A percentile compares a stretch with the other conserved stretches of the same genome.
These are phyloP conservation scores for Hippocampus abdominalis DNA, from an alignment of 2,113 vertebrate species.

Conservation along the genomic window DNA sequence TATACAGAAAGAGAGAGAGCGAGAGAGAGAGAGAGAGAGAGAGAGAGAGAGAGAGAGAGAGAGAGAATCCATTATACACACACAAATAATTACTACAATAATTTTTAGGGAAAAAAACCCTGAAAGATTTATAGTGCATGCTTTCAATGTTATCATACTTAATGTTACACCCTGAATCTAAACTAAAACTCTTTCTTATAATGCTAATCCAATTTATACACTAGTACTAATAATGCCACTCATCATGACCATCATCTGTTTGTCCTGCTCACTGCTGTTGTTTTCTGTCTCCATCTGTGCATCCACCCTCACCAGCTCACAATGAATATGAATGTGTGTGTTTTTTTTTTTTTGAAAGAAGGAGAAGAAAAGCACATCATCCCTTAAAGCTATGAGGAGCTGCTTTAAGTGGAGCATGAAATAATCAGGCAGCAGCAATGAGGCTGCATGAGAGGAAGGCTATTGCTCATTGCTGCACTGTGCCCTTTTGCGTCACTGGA, in stretches of 20 bases:
- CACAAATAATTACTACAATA: too few relatives aligned
- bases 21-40: too few relatives aligned
- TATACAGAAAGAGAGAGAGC: too few relatives aligned
- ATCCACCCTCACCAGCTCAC: background rate
- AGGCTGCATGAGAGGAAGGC: conserved; percentile 36
- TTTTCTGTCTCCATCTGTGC: background rate
- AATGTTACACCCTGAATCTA: background rate
- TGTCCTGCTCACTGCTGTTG: background rate
- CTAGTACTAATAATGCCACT: background rate
- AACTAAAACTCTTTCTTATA: background rate
- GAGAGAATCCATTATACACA: too few relatives aligned
- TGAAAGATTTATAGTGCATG: too few relatives aligned
- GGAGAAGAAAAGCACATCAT: background rate
- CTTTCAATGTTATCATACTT: background rate
- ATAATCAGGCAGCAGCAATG: conserved; percentile 32
- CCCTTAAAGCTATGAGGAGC: background rate
- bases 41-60: too few relatives aligned
- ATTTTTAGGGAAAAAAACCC: too few relatives aligned
- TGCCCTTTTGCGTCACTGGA: conserved; percentile 64
- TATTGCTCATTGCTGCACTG: conserved; percentile 54
- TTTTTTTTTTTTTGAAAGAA: background rate
- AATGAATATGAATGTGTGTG: background rate
- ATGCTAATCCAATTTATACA: background rate
- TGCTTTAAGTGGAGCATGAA: conserved; percentile 58
- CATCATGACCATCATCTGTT: background rate